A percentile compares a stretch with the other conserved stretches of the same genome.
phyloP scores from a whole-genome alignment of 2,888 invertebrate species.

The Elysia crispata region DNA sequence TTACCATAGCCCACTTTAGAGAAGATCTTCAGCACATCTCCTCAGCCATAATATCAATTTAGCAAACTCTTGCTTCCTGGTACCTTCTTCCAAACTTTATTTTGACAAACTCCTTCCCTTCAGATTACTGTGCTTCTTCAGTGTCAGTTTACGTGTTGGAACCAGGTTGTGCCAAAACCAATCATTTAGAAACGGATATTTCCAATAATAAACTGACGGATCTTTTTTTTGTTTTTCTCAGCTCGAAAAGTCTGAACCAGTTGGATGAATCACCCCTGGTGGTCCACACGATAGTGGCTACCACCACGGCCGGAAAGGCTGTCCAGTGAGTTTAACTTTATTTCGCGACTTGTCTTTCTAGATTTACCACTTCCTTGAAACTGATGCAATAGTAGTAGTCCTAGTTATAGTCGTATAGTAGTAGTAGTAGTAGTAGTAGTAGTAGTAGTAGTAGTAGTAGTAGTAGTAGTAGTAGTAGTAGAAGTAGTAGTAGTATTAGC shows the following conservation, averaged over 20 bases:
- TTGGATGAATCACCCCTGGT: constrained; percentile 24
- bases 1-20: too few species aligned
- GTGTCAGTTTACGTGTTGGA: too few species aligned
- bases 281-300: constrained; percentile 26
- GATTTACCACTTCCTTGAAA: neutral
- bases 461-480: constrained; percentile 33
- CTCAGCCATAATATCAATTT: too few species aligned
- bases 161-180: too few species aligned
- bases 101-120: too few species aligned
- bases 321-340: constrained; percentile 6
- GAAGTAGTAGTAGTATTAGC: neutral
- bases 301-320: constrained; percentile 31
- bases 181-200: too few species aligned
- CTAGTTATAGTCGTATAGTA: neutral
- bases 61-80: too few species aligned
- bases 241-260: neutral
- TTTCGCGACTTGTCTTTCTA: neutral
- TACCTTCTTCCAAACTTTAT: too few species aligned
- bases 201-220: too few species aligned
- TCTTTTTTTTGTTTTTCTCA: neutral
- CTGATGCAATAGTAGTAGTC: neutral
- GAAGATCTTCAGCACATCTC: too few species aligned
- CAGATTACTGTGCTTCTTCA: too few species aligned
- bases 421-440: constrained; percentile 31
- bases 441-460: constrained; percentile 30